Evolutionary conservation across 2,797 vertebrate species (phyloP), one percentile per base, ranked within the genome.

Genomic region (Thripadectes ignobilis): DNA sequence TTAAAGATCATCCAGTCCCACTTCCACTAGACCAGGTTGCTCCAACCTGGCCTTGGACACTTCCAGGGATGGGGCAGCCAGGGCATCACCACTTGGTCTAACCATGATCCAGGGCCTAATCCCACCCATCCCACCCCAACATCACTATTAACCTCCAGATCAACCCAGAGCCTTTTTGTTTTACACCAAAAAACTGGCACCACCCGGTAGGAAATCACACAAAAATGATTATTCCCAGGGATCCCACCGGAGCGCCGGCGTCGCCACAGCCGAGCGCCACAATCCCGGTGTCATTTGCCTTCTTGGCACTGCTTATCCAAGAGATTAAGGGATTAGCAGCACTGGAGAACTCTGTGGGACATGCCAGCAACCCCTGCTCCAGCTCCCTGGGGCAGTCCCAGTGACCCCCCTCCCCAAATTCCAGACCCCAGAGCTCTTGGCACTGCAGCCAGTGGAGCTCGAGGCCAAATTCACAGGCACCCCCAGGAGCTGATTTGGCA

Each of bases 251-350:
- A 38, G 79, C 1, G 0, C 7, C 7, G 43, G 69, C 74, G 30
- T 1, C 6, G 10, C 67, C 1, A 6, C 81, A 19, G 80, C 71
- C 5, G 32, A 23, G 57, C 12, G 9, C 88, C 5, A 2, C 92
- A 36, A 38, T 79, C 89, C 76, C 26, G 6, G 51, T 32, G 66
- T 61, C 55, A 55, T 3, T 34, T 54, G 77, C 1, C 5, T 12
- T 88, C 78, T 45, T 74, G 94, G 95, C 89, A 41, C 63, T 5
- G 12, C 55, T 65, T 26, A 46, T 20, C 86, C 2, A 0, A 43
- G 84, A 92, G 92, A 94, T 90, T 77, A 69, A 83, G 85, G 95
- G 95, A 87, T 96, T 77, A 93, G 49, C 10, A 7, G 81, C 5
- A 2, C 58, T 38, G 58, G 52, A 55, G 81, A 45, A 20, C 52